Percentiles rank a stretch among this genome's conserved stretches.
Evolutionary conservation across 2,113 vertebrate genomes (phyloP).

Genomic region (Micronycteris hirsuta): DNA sequence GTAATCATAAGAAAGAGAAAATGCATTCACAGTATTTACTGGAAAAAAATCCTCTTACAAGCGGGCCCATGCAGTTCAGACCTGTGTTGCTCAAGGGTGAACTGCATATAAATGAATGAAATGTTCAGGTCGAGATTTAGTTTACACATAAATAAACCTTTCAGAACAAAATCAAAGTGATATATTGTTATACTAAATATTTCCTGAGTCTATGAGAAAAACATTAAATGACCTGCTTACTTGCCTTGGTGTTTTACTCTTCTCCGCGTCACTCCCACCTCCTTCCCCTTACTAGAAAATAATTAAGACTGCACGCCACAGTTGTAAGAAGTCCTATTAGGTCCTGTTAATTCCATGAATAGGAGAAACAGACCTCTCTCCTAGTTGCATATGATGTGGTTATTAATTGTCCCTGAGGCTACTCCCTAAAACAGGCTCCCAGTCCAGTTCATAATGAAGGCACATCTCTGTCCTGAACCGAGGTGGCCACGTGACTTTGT

Average conservation of each 20-base stretch:
- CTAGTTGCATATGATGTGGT: not conserved
- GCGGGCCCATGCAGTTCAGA: not conserved
- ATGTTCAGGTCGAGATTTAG: not conserved
- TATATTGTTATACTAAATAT: not conserved
- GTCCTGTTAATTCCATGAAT: not conserved
- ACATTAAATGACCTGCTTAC: not conserved
- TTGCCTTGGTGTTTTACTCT: not conserved
- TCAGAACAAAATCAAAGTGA: not conserved
- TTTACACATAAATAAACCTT: not conserved
- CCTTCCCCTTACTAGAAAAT: not conserved
- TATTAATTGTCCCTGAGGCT: not conserved
- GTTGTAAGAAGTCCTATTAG: not conserved
- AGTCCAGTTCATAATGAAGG: not conserved
- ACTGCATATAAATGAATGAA: not conserved
- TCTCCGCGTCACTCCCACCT: not conserved
- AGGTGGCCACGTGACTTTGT: not conserved
- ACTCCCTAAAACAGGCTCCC: not conserved
- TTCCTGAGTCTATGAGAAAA: not conserved
- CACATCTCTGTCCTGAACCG: not conserved
- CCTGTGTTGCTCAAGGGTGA: not conserved
- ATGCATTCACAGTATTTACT: not conserved
- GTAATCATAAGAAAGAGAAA: not conserved
- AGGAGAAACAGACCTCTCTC: not conserved
- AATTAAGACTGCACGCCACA: not conserved
- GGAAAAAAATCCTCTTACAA: not conserved